These are phyloP conservation scores for Pantala flavescens DNA, from an alignment of 1,140 invertebrate species.

Conservation along the genomic window DNA sequence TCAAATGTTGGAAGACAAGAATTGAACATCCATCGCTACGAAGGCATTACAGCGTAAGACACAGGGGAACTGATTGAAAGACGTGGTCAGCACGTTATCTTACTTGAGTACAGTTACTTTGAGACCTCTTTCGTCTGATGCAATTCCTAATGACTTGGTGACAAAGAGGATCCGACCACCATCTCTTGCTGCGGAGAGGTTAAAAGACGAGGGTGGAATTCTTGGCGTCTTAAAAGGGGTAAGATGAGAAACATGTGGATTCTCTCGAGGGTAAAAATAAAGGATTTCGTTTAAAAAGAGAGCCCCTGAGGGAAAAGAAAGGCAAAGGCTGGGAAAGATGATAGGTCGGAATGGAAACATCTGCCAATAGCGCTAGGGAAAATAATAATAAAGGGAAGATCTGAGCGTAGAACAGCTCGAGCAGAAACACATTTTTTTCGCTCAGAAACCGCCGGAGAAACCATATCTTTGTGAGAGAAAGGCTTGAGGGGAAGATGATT, in stretches of 20 bases:
- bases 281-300: slow-evolving; percentile 3
- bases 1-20: too few species aligned
- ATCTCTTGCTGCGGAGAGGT: background rate
- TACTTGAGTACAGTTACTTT: too few species aligned
- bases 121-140: background rate
- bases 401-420: too few species aligned
- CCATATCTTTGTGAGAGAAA: too few species aligned
- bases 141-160: background rate
- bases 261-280: background rate
- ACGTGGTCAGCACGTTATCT: too few species aligned
- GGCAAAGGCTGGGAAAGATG: background rate
- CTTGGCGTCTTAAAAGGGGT: background rate
- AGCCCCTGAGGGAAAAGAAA: background rate
- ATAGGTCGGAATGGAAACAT: slow-evolving; percentile 6
- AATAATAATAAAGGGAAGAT: background rate
- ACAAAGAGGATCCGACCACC: background rate
- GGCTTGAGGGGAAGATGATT: too few species aligned
- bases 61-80: too few species aligned
- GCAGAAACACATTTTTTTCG: too few species aligned
- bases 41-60: too few species aligned
- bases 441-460: too few species aligned
- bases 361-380: background rate
- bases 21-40: too few species aligned
- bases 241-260: background rate
- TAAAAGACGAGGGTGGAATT: background rate